Percentiles rank a stretch among this genome's conserved stretches.
Conservation (phyloP, 2,888 invertebrate species). For the Dexiosoma caninum region DNA sequence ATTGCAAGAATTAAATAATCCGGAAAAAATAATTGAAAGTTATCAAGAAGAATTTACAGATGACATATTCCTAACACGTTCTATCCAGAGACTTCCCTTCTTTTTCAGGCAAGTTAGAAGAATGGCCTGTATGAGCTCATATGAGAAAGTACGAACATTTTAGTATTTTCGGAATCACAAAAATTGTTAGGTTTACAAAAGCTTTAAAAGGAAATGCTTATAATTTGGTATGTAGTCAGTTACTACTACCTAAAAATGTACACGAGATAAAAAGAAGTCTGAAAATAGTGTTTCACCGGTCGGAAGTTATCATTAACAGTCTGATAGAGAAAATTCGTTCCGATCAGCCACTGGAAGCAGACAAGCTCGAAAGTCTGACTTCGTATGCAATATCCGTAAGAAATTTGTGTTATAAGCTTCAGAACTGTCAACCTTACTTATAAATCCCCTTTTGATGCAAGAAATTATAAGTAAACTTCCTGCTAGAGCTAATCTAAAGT, state of each 20-base stretch:
- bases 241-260: neutral
- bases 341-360: neutral
- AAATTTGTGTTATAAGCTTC: constrained; percentile 6
- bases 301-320: neutral
- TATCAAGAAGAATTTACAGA: neutral
- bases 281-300: neutral
- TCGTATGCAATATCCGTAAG: neutral
- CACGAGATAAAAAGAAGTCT: neutral
- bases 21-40: neutral
- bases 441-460: neutral
- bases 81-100: neutral
- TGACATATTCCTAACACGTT: neutral
- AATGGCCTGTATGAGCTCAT: neutral
- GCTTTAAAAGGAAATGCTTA: neutral
- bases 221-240: neutral
- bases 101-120: neutral
- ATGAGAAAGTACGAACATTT: neutral
- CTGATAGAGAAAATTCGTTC: neutral
- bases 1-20: neutral
- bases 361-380: neutral
- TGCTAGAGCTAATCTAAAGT: neutral
- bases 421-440: neutral
- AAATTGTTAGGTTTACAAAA: no score
- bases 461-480: neutral
- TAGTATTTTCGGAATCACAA: neutral